These are phyloP conservation scores for Acrossocheilus wenchowensis DNA, from an alignment of 2,797 vertebrate genomes.

Conservation along the genomic window DNA sequence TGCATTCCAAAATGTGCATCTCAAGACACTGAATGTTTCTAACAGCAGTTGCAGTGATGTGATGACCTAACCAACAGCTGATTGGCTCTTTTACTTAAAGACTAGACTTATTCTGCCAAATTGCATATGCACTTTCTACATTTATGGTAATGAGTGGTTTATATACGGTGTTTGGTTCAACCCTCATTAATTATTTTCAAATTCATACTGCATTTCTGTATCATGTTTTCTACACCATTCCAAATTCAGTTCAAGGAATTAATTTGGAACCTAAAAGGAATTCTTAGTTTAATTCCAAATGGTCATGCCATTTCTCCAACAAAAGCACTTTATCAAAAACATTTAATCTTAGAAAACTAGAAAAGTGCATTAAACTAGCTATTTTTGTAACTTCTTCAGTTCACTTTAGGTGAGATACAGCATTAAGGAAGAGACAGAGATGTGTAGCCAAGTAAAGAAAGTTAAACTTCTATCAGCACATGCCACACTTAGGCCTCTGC, in stretches of 20 bases:
- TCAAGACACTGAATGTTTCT: no score
- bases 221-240: neutral
- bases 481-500: constrained; percentile 38
- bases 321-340: neutral
- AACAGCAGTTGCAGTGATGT: no score
- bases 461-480: constrained; percentile 35
- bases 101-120: neutral
- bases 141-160: neutral
- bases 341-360: neutral
- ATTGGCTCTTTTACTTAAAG: neutral
- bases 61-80: neutral
- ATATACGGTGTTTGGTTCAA: neutral
- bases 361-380: neutral
- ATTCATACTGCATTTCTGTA: neutral
- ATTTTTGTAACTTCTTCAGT: neutral
- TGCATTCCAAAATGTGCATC: no score
- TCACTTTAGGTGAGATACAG: neutral
- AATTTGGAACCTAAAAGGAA: no score
- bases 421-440: neutral
- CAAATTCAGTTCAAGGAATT: neutral
- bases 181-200: neutral
- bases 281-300: neutral
- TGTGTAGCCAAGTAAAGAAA: constrained; percentile 5
- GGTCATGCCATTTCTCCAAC: neutral
- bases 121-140: neutral